These are phyloP conservation scores for Tenthredo mesomela DNA, from an alignment of 2,888 invertebrate species.

Conservation along the genomic window DNA sequence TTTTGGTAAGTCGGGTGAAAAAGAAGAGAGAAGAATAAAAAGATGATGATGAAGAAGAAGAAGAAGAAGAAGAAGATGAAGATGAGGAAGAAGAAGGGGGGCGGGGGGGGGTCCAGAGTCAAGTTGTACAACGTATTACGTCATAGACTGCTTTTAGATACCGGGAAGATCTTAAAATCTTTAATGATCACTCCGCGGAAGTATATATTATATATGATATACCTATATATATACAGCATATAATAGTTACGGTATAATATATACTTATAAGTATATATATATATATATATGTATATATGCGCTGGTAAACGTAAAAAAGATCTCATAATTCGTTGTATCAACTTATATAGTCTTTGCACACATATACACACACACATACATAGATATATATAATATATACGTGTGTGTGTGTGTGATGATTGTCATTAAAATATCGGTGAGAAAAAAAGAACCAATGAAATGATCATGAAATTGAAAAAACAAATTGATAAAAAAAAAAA, in stretches of 20 bases:
- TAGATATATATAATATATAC: too few relatives aligned
- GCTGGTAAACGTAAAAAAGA: neutral
- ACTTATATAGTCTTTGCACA: neutral
- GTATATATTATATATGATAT: neutral
- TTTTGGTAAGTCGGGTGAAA: neutral
- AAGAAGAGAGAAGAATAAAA: neutral
- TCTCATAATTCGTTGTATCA: neutral
- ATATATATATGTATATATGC: neutral
- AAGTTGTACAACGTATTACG: slow-evolving; percentile 37
- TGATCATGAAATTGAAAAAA: too few relatives aligned
- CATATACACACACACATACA: neutral
- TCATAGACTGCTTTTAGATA: slow-evolving; percentile 41
- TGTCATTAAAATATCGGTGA: neutral
- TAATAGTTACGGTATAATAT: neutral
- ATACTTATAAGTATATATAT: neutral
- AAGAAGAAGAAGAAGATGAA: neutral
- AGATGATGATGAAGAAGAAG: neutral
- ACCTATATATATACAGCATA: too few relatives aligned
- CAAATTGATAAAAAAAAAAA: neutral
- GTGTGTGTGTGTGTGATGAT: neutral
- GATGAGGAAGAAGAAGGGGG: too few relatives aligned
- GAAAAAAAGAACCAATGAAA: neutral
- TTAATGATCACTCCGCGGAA: slow-evolving; percentile 33
- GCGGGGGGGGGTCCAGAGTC: slow-evolving; percentile 4
- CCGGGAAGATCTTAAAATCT: slow-evolving; percentile 37